Conservation (phyloP, 2,113 vertebrate species). For the Boleophthalmus pectinirostris region DNA sequence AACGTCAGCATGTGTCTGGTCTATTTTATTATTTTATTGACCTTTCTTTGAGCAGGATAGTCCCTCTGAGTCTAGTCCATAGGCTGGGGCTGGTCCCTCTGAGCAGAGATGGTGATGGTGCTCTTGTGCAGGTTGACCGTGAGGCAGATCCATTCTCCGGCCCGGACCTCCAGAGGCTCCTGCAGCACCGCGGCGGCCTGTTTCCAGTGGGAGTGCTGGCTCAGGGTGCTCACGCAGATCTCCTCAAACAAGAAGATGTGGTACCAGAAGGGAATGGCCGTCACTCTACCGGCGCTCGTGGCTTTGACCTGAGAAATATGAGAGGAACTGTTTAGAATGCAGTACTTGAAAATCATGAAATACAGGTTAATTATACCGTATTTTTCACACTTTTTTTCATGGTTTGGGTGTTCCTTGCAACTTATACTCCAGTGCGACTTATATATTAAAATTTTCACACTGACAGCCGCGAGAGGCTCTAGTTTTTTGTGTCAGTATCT, state of each 20-base stretch:
- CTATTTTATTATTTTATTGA: no score
- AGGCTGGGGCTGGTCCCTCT: slow-evolving; percentile 20
- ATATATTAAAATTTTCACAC: no score
- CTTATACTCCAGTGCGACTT: no score
- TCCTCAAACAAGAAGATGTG: slow-evolving; percentile 86
- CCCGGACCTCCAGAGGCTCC: slow-evolving; percentile 81
- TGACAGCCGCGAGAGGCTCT: no score
- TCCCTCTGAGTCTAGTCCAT: slow-evolving; percentile 21
- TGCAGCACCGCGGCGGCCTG: slow-evolving; percentile 92
- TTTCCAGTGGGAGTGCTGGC: slow-evolving; percentile 91
- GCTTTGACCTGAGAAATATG: slow-evolving; percentile 77
- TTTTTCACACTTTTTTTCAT: no score
- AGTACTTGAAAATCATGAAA: neutral
- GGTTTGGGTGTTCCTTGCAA: no score
- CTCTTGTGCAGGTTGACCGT: slow-evolving; percentile 87
- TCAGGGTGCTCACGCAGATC: slow-evolving; percentile 83
- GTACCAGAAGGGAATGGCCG: slow-evolving; percentile 96
- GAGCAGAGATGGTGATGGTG: slow-evolving; percentile 85
- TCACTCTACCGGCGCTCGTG: slow-evolving; percentile 82
- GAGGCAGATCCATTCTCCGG: slow-evolving; percentile 83
- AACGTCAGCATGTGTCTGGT: no score
- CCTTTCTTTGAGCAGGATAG: no score
- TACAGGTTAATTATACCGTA: no score
- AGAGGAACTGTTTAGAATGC: neutral
- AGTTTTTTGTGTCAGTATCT: no score